phyloP scores from a whole-genome alignment of 2,888 invertebrate species.

The Schrankia costaestrigalis region DNA sequence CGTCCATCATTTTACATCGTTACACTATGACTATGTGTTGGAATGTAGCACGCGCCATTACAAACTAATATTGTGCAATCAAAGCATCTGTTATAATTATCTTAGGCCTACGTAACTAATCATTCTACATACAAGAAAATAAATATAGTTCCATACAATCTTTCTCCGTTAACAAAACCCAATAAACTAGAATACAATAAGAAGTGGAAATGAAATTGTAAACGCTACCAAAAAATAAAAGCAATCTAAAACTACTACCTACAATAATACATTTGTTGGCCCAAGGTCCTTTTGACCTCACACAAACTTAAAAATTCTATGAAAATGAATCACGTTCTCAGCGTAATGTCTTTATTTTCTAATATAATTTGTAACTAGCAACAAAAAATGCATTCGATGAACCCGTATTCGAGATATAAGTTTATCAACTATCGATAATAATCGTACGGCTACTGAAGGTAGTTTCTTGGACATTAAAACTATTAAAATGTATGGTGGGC shows the following conservation, averaged over 20 bases:
- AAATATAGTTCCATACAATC: too few species aligned
- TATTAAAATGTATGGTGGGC: conserved; percentile 69
- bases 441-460: conserved; percentile 39
- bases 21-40: conserved; percentile 4
- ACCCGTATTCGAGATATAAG: conserved; percentile 9
- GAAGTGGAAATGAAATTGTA: too few species aligned
- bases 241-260: conserved; percentile 13
- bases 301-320: conserved; percentile 27
- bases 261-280: conserved; percentile 14
- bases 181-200: too few species aligned
- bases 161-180: too few species aligned
- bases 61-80: conserved; percentile 1
- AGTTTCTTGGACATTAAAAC: conserved; percentile 64
- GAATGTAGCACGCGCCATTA: background rate
- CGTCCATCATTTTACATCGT: conserved; percentile 6
- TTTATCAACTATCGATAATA: conserved; percentile 37
- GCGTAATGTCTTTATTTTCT: conserved; percentile 44
- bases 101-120: too few species aligned
- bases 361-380: conserved; percentile 36
- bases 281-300: conserved; percentile 27
- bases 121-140: too few species aligned
- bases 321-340: conserved; percentile 43
- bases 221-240: conserved; percentile 16
- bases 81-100: too few species aligned
- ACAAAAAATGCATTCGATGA: conserved; percentile 36